Percentiles rank a stretch among this genome's conserved stretches.
phyloP scores from a whole-genome alignment of 2,113 vertebrate genomes.

The Poeciliopsis turrubarensis region DNA sequence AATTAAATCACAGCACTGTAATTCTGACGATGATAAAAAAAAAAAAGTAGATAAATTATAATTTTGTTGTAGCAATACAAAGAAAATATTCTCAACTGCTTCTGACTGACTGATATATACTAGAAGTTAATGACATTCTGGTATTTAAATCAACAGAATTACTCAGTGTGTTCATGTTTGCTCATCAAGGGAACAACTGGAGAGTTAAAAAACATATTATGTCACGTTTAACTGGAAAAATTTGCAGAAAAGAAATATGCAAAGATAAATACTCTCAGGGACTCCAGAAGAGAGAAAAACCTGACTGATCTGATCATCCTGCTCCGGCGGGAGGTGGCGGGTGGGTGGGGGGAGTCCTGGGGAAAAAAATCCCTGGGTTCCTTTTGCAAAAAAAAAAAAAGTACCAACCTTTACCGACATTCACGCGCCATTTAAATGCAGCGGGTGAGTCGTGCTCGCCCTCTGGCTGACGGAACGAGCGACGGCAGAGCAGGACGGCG shows the following conservation, averaged over 20 bases:
- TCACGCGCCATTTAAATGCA: slow-evolving; percentile 52
- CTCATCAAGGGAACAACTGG: neutral
- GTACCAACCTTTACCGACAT: slow-evolving; percentile 38
- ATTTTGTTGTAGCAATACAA: too few relatives aligned
- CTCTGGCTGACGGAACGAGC: slow-evolving; percentile 56
- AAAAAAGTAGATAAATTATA: too few relatives aligned
- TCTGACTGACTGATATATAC: neutral
- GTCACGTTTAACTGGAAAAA: neutral
- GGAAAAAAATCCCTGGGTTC: neutral
- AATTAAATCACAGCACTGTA: too few relatives aligned
- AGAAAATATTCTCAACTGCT: neutral
- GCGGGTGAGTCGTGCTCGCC: slow-evolving; percentile 28
- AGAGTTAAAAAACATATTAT: too few relatives aligned
- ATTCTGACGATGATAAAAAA: too few relatives aligned
- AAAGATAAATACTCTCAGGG: neutral
- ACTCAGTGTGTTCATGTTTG: neutral
- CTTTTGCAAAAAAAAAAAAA: neutral
- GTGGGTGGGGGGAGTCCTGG: too few relatives aligned
- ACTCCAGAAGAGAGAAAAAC: neutral
- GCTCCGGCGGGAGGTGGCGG: neutral
- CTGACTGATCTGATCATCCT: slow-evolving; percentile 3
- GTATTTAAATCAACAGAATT: too few relatives aligned
- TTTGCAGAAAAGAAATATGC: neutral
- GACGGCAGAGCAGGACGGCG: slow-evolving; percentile 63
- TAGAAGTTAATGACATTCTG: too few relatives aligned